A percentile compares a stretch with the other conserved stretches of the same genome.
phyloP scores from a whole-genome alignment of 1,140 invertebrate species.

The Octopus sinensis region DNA sequence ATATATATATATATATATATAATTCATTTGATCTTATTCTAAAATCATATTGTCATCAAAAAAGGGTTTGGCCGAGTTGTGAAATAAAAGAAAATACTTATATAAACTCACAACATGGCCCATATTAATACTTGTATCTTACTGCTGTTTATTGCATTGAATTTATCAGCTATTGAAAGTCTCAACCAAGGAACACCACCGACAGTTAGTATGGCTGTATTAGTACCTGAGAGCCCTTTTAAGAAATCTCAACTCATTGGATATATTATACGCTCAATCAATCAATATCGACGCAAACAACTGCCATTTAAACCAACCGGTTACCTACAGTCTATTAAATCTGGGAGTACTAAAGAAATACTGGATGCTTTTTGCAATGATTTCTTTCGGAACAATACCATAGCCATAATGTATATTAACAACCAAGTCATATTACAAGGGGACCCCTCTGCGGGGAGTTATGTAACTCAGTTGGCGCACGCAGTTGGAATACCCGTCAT shows the following conservation, averaged over 20 bases:
- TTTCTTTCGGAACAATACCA: constrained; percentile 24
- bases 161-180: neutral
- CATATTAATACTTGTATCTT: neutral
- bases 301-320: neutral
- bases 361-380: constrained; percentile 27
- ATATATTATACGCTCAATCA: neutral
- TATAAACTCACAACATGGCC: neutral
- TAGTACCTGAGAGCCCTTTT: neutral
- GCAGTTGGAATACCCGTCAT: constrained; percentile 30
- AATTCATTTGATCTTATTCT: no score
- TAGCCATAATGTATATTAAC: constrained; percentile 31
- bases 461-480: constrained; percentile 27
- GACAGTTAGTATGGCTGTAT: neutral
- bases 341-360: constrained; percentile 27
- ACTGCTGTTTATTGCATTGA: neutral
- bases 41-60: no score
- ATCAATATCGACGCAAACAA: neutral
- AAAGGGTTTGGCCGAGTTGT: no score
- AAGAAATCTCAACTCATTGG: neutral
- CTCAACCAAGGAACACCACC: neutral
- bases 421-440: constrained; percentile 24
- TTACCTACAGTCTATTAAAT: neutral
- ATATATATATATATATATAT: no score
- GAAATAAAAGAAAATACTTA: neutral
- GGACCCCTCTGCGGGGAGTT: constrained; percentile 23